Conservation (phyloP, 2,797 vertebrate species). For the Sebastes minor region DNA sequence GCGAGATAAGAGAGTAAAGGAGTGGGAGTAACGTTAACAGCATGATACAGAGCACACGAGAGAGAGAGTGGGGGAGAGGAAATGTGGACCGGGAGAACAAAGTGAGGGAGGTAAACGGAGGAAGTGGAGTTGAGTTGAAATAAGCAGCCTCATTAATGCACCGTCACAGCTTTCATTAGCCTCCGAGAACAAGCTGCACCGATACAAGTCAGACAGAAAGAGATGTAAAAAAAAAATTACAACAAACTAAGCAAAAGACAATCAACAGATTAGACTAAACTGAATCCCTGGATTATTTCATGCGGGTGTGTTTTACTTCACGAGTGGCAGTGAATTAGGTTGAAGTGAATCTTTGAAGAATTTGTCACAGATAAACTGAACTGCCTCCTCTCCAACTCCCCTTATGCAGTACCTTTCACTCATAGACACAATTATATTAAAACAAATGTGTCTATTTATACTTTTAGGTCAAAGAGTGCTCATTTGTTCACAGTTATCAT, state of each 20-base stretch:
- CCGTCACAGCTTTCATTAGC: conserved; percentile 91
- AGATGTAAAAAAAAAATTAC: conserved; percentile 46
- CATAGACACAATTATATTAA: neutral
- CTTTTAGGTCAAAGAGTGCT: neutral
- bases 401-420: neutral
- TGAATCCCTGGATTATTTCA: conserved; percentile 10
- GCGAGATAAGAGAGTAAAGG: conserved; percentile 41
- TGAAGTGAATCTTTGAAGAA: conserved; percentile 63
- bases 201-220: conserved; percentile 83
- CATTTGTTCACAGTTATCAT: fast-evolving
- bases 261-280: conserved; percentile 40
- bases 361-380: conserved; percentile 62
- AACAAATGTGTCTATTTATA: neutral
- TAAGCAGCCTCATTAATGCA: conserved; percentile 90
- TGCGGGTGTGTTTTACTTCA: conserved; percentile 19
- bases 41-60: conserved; percentile 22
- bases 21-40: conserved; percentile 37
- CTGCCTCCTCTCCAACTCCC: conserved; percentile 15
- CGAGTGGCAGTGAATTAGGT: conserved; percentile 19
- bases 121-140: conserved; percentile 81
- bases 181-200: conserved; percentile 79
- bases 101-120: conserved; percentile 58
- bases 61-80: conserved; percentile 44
- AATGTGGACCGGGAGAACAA: conserved; percentile 48
- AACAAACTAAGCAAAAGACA: conserved; percentile 39